Evolutionary conservation across 2,888 invertebrate species (phyloP), one percentile per base, ranked within the genome.

Genomic region (Thecocarcelia acutangulata): DNA sequence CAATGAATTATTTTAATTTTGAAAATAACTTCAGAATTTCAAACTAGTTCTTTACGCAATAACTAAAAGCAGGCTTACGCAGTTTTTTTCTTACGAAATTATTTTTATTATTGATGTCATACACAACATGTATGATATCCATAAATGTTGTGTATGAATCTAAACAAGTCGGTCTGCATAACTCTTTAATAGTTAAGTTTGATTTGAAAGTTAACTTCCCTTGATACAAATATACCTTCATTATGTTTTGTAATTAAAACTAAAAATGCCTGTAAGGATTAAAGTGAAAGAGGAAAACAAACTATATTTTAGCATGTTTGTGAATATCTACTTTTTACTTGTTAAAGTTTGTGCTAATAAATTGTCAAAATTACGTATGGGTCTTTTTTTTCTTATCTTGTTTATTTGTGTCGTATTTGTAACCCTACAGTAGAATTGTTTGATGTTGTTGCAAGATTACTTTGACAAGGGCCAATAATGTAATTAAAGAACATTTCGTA

Each of bases 401-500:
- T 44, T 64, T 19, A 19, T 44, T 17, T 42, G 15, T 54, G 0
- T 33, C 21, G 33, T 73, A 13, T 44, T 15, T 28, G 11, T n/a
- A 44, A 24, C 58, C 11, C 64, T 28, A 72, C 72, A 50, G 15
- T 50, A 33, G 64, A 50, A 66, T 72, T 58, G 17, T 66, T 72
- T 58, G 58, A 44, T 72, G 72, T 72, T 78, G 52, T 52, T 66
- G 11, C 21, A 44, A 70, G 72, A 58, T 58, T 58, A 64, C 58
- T 66, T 66, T 78, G 66, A 78, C 78, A 64, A 59, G 72, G 58
- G 52, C 66, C 59, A 78, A 72, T 78, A 78, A 72, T 72, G 59
- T 78, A 78, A 78, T 78, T 72, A 78, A 72, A 59, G 72, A 52
- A 78, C 72, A 78, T 72, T 78, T 66, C 72, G 52, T 44, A 66